Evolutionary conservation across 2,113 vertebrate genomes (phyloP), one percentile per base, ranked within the genome.

Genomic region (Typhlomys cinereus): DNA sequence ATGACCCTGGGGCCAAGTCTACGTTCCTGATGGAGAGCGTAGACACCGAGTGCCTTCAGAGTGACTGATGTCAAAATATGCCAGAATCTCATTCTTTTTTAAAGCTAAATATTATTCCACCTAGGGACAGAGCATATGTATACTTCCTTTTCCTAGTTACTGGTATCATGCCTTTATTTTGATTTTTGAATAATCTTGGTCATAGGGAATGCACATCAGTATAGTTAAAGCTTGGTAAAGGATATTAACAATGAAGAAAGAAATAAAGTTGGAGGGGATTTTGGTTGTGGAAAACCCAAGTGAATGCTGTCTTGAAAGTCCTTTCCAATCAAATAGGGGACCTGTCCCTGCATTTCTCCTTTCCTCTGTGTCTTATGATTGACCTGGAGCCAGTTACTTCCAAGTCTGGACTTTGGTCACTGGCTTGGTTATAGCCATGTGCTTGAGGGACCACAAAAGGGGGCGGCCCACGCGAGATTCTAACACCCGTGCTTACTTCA

Each of bases 221-320:
- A 44, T 34, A 34, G 50, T n/a, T 54, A 52, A 92, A 91, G 46
- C 39, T 90, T 46, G 59, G 39, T 69, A 64, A 78, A 89, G 10
- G 17, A 7, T 64, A n/a, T n/a, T 46, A 25, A n/a, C 36, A 54
- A 67, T 9, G 73, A 85, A 89, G 71, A 74, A 83, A 69, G 29
- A 27, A 29, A 13, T 64, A 15, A 11, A 36, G 44, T 12, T 23
- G 64, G 10, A 31, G 39, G 36, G 31, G 29, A 21, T 36, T 50
- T 59, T 31, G 41, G 25, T 36, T 78, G 2, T 78, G 4, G 57
- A 70, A 87, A 80, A 59, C 46, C 67, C 21, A 27, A 31, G 27
- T n/a, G n/a, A 29, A 66, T 46, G 41, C 17, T 73, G 39, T 66
- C 25, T 74, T 36, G 46, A 86, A 67, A 36, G 71, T 57, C 31